These are phyloP conservation scores for Eupleurogrammus muticus DNA, from an alignment of 2,797 vertebrate genomes.

Conservation along the genomic window DNA sequence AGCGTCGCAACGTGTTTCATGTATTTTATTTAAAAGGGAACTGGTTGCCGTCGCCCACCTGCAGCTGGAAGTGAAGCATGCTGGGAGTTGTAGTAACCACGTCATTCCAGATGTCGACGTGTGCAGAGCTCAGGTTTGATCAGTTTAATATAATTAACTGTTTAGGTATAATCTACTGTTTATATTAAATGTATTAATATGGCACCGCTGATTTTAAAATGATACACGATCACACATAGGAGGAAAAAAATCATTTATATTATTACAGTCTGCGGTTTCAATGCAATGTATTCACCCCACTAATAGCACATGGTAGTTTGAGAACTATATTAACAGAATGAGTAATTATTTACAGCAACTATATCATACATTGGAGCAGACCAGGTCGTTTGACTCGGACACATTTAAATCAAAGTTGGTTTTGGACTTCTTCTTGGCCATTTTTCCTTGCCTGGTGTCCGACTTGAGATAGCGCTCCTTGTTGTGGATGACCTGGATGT, in stretches of 20 bases:
- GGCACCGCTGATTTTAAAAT: slow-evolving; percentile 22
- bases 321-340: slow-evolving; percentile 13
- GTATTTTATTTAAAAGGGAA: slow-evolving; percentile 35
- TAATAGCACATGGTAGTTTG: neutral
- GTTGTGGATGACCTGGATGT: slow-evolving; percentile 91
- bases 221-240: slow-evolving; percentile 13
- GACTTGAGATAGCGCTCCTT: slow-evolving; percentile 86
- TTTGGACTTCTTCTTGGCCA: slow-evolving; percentile 84
- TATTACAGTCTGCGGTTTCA: slow-evolving; percentile 25
- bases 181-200: neutral
- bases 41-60: too few relatives aligned
- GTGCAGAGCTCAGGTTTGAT: neutral
- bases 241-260: slow-evolving; percentile 8
- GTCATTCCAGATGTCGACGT: neutral
- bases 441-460: slow-evolving; percentile 71
- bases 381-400: slow-evolving; percentile 82
- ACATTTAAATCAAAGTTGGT: slow-evolving; percentile 71
- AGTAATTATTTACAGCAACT: neutral
- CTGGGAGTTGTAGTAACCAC: slow-evolving; percentile 47
- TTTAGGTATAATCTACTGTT: slow-evolving; percentile 12
- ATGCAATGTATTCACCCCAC: slow-evolving; percentile 1
- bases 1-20: neutral
- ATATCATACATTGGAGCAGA: slow-evolving; percentile 92
- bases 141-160: neutral
- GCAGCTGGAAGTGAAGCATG: slow-evolving; percentile 9